Evolutionary conservation across 2,888 invertebrate genomes (phyloP).

Genomic region (Pollenia griseotomentosa): DNA sequence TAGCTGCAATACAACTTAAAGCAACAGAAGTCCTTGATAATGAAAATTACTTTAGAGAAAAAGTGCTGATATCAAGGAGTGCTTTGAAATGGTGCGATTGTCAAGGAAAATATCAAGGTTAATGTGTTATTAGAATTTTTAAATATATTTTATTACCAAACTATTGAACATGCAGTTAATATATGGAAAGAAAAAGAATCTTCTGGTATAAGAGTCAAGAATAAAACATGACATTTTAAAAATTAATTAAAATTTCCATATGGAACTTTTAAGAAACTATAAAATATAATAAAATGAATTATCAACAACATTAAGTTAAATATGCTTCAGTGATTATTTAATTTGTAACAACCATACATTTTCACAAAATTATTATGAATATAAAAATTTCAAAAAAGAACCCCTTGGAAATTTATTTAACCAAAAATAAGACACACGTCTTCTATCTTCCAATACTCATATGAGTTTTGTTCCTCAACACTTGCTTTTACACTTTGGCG

Average conservation of each 20-base stretch:
- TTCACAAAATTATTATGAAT: too few relatives aligned
- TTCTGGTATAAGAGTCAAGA: background rate
- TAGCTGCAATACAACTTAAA: slow-evolving; percentile 18
- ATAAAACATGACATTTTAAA: slow-evolving; percentile 52
- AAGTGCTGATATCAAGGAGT: slow-evolving; percentile 54
- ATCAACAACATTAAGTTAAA: slow-evolving; percentile 26
- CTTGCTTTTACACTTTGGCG: slow-evolving; percentile 29
- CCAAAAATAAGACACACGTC: slow-evolving; percentile 14
- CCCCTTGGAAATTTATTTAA: slow-evolving; percentile 24
- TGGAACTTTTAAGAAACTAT: slow-evolving; percentile 20
- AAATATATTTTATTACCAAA: slow-evolving; percentile 22
- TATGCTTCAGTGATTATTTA: slow-evolving; percentile 72
- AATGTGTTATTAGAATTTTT: slow-evolving; percentile 31
- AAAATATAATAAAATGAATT: background rate
- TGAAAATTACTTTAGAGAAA: slow-evolving; percentile 62
- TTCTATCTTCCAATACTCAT: slow-evolving; percentile 21
- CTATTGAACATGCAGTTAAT: slow-evolving; percentile 10
- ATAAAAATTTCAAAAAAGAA: slow-evolving; percentile 2
- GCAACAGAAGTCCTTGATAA: slow-evolving; percentile 64
- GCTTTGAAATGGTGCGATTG: slow-evolving; percentile 50
- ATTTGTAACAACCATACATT: slow-evolving; percentile 58
- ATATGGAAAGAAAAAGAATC: slow-evolving; percentile 4
- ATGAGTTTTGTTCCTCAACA: slow-evolving; percentile 24
- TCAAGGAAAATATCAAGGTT: slow-evolving; percentile 63
- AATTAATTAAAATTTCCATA: slow-evolving; percentile 64